These are phyloP conservation scores for Sturnus vulgaris DNA, from an alignment of 2,113 vertebrate species.

Conservation along the genomic window DNA sequence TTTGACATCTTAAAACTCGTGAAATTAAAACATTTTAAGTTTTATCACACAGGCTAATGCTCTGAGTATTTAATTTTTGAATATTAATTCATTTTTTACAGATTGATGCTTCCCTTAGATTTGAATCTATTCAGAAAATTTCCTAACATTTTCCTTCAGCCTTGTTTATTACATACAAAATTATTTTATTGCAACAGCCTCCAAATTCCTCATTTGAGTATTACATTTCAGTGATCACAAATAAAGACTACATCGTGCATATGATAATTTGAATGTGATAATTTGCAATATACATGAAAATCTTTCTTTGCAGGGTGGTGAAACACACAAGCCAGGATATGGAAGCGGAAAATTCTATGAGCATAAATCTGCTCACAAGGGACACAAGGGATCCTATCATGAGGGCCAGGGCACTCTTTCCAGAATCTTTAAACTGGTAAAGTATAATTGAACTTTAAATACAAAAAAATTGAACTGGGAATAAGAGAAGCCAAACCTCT, in stretches of 20 bases:
- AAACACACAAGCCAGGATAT: constrained; percentile 79
- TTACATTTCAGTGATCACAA: not conserved
- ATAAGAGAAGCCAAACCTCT: not conserved
- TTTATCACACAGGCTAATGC: not conserved
- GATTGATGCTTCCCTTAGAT: not conserved
- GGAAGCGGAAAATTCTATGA: constrained; percentile 75
- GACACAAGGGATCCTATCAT: constrained; percentile 84
- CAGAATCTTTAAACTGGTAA: constrained; percentile 99
- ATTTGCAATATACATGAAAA: not conserved
- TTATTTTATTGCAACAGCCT: not conserved
- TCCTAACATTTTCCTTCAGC: not conserved
- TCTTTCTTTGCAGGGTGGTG: constrained; percentile 76
- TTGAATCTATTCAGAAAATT: not conserved
- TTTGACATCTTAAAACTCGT: not conserved
- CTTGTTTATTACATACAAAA: not conserved
- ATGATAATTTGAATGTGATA: not conserved
- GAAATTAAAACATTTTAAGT: not conserved
- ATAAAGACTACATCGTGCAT: not conserved
- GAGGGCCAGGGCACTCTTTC: constrained; percentile 92
- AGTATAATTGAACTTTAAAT: constrained; percentile 20
- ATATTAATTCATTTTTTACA: constrained; percentile 18
- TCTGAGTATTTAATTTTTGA: not conserved
- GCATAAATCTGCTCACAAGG: constrained; percentile 81
- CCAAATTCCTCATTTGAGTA: not conserved
- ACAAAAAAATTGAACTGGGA: not conserved